Base-by-base conservation (phyloP, 2,888 invertebrate species). In the Quadriops clusia region DNA sequence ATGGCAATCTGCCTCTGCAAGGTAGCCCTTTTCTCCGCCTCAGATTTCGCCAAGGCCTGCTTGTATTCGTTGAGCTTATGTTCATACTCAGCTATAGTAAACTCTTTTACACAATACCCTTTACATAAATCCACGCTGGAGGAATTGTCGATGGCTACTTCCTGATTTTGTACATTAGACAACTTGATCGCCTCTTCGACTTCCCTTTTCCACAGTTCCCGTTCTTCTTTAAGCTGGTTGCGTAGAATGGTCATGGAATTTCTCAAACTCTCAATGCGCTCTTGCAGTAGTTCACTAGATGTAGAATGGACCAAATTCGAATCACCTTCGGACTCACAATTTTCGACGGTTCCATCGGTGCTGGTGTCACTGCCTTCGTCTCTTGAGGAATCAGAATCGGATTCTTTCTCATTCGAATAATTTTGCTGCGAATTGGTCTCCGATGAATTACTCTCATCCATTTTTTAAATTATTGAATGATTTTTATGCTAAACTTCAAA, bases 161-260 rank as follows among this genome's bases (percentile, higher is more conserved):
- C 25, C 27, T 7, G 17, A 7, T 7, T 9, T 26, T 5, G 15
- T 6, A 11, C 15, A 25, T 11, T 5, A 11, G 4, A 5, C 12
- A n/a, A 20, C 4, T 12, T 14, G 15, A 37, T 25, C 11, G 23
- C 30, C 8, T 55, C 54, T 17, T 56, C 54, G 7, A 51, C 46
- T 37, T 61, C 57, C 24, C 49, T 52, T 28, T 45, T 48, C 60
- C 57, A 61, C n/a, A 51, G 38, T 28, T 47, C 45, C 18, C 49
- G 38, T 35, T 61, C 61, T 13, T 45, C 44, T 16, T 36, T 45
- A 17, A 61, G 25, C 32, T 54, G 47, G 25, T 49, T 38, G 25
- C 47, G 53, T 24, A 61, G 37, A 8, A 37, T 34, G 14, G 34
- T 35, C 38, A 61, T 53, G 2, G 52, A 44, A n/a, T 41, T 38